Evolutionary conservation across 37 sponge, comb jelly and placozoan species (phyloP).

Genomic region (Amphimedon queenslandica): DNA sequence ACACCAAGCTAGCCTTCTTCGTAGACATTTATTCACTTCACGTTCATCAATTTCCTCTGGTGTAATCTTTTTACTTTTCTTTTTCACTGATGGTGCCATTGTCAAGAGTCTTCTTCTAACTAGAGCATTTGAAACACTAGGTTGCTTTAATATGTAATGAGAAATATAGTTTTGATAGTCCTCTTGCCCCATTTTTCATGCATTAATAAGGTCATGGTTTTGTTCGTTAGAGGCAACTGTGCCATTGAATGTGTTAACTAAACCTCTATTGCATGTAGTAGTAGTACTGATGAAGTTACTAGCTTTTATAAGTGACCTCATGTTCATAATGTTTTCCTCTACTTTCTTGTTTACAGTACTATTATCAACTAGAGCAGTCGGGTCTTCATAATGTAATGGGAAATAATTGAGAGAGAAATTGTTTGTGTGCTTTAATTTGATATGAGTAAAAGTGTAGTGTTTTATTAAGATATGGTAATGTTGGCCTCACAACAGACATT

Average conservation of each 20-base stretch:
- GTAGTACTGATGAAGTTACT: neutral
- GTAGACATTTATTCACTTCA: slow-evolving; percentile 18
- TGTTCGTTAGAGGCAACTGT: neutral
- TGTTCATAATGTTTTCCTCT: neutral
- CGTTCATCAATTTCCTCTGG: slow-evolving; percentile 10
- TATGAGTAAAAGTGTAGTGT: neutral
- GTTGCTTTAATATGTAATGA: neutral
- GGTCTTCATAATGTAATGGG: neutral
- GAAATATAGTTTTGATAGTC: neutral
- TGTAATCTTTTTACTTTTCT: neutral
- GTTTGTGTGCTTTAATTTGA: neutral
- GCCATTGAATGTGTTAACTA: neutral
- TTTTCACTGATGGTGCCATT: slow-evolving; percentile 10
- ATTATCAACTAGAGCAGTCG: neutral
- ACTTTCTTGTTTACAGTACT: neutral
- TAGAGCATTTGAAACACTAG: slow-evolving; percentile 12
- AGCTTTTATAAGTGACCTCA: neutral
- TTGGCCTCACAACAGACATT: neutral
- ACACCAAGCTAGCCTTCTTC: slow-evolving; percentile 27
- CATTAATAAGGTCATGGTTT: neutral
- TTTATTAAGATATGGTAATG: neutral
- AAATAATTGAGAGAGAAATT: neutral
- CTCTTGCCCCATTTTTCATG: neutral
- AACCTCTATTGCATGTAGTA: neutral
- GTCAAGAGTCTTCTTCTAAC: slow-evolving; percentile 14